Evolutionary conservation across 2,888 invertebrate genomes (phyloP), one percentile per base, ranked within the genome.

Genomic region (Drosophila vallismaia): DNA sequence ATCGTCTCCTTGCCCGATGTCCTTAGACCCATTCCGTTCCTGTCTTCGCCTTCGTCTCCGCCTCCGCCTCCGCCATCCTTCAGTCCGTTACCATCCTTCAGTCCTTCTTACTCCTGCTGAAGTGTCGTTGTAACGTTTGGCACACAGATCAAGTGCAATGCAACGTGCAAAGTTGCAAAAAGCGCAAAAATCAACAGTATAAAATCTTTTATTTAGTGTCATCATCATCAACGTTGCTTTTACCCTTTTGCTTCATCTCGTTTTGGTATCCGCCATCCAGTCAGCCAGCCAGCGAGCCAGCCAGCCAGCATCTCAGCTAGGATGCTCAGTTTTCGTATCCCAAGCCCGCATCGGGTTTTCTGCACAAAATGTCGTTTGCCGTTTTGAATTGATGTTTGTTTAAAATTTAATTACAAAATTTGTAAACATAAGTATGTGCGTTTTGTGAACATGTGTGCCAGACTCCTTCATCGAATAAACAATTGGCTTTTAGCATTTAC

Each of bases 141-240:
- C 88, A 85, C 86, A 88, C 84, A 85, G 88, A 85, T 85, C 84
- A 88, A 85, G 84, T 85, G 84, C 88, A 87, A 79, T 88, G 86
- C 86, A 76, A 88, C 84, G 88, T 88, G 88, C 77, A 79, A 86
- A 78, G 86, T 74, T 86, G 73, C 83, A 79, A 84, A 84, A 85
- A 85, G 84, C 88, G 88, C 84, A 85, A 85, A 85, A 85, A 85
- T 85, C 84, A 88, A 85, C 84, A 88, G 75, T 79, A 82, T 80
- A 83, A 85, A 88, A 85, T 88, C 88, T 83, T 88, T 84, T 86
- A 86, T 88, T 83, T 88, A 83, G 82, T 83, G 86, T 85, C 82
- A 87, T 81, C 80, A 81, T 85, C 82, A 82, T 75, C 69, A 71
- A 67, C 78, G 68, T 55, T 70, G 60, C 64, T 71, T 33, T 7